Evolutionary conservation across 2,113 vertebrate species (phyloP), one percentile per base, ranked within the genome.

Genomic region (Chaetops frenatus): DNA sequence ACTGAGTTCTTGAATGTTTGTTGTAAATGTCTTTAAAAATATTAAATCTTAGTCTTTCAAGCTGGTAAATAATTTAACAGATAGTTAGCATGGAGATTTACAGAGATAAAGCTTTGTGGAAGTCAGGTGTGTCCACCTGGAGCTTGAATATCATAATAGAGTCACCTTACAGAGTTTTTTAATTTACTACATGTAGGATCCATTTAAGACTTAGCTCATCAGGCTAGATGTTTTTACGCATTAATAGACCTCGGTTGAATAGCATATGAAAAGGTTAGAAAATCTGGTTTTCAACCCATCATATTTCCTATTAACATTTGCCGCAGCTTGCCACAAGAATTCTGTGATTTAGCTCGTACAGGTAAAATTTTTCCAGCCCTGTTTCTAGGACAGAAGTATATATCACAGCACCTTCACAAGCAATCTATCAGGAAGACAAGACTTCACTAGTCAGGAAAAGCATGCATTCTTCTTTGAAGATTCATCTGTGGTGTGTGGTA

Each of bases 181-280:
- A 74, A 53, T 71, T 92, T 71, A 47, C 11, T 62, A 4, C 24
- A 13, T 36, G 12, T 36, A n/a, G 31, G 25, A 84, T 57, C n/a
- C 27, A 47, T 60, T 87, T 90, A 45, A 35, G 38, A 86, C 51
- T 81, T 77, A 58, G 44, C 27, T 47, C 6, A 62, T 74, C 16
- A 48, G 47, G 33, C 2, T 79, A 60, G 35, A 38, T 71, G 72
- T 60, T 79, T 56, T 44, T 16, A 83, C 21, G 5, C 27, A 7
- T 11, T 69, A 29, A 27, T 21, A 76, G 47, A 40, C 22, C 11
- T 62, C 0, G 0, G 5, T 9, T 76, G 71, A 45, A 40, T 15
- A 42, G 22, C n/a, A 12, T 50, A 24, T 17, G 25, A 50, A 76
- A 82, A 90, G 28, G 17, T 60, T 44, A 64, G n/a, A 76, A 79